These are phyloP conservation scores for Orchestia grillus DNA, from an alignment of 1,140 invertebrate species.

Conservation along the genomic window DNA sequence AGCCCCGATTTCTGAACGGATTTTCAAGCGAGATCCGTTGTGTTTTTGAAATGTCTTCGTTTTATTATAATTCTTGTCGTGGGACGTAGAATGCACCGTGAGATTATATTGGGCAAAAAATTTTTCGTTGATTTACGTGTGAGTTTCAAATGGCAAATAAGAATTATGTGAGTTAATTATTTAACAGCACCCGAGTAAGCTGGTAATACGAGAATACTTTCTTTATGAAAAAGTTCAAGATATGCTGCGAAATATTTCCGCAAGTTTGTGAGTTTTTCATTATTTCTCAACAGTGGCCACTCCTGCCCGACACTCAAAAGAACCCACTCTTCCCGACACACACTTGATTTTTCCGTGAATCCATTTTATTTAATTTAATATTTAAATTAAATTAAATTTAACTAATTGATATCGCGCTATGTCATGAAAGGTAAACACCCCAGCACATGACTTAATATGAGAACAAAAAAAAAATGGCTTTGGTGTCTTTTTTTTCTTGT, in stretches of 20 bases:
- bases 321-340: not conserved
- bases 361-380: not conserved
- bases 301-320: not conserved
- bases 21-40: not conserved
- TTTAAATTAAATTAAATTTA: not conserved
- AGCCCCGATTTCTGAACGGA: not conserved
- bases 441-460: not conserved
- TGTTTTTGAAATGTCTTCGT: not conserved
- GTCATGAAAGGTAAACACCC: not conserved
- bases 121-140: not conserved
- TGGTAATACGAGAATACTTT: not conserved
- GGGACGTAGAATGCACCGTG: not conserved
- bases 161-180: not conserved
- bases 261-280: too few relatives aligned
- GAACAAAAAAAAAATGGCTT: not conserved
- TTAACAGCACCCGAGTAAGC: not conserved
- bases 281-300: too few relatives aligned
- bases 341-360: not conserved
- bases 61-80: not conserved
- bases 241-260: too few relatives aligned
- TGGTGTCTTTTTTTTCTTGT: too few relatives aligned
- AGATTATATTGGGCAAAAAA: not conserved
- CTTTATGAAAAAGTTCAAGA: not conserved
- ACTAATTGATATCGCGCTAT: not conserved
- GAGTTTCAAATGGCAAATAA: not conserved